Base-by-base conservation (phyloP, 2,113 vertebrate genomes). In the Psilopogon haemacephalus region DNA sequence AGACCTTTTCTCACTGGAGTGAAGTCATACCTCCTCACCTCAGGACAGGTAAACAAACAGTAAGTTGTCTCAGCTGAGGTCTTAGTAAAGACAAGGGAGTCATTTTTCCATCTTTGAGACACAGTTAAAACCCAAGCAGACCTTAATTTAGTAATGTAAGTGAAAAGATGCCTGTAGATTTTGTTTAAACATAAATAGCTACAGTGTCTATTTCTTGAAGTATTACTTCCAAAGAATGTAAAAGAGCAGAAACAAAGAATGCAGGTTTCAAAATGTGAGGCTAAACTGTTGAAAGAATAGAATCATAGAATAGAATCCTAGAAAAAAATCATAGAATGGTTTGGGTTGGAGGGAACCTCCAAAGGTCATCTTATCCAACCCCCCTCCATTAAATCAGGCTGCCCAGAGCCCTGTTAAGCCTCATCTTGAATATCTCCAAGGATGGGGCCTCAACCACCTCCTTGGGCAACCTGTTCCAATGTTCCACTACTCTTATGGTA, bases 11-110 rank as follows among this genome's bases (percentile, higher is more conserved):
- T 72, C 26, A 40, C 28, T 63, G 35, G 16, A 74, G 23, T 82
- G 55, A 90, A 77, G 52, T 88, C 56, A 48, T 74, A 50, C 12
- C 1, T 79, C 79, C 46, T 70, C 20, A 76, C 28, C 46, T 76
- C 26, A 89, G 44, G n/a, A 87, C 46, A 94, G 44, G 55, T 78
- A 89, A 94, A 73, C 23, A 84, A 94, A 73, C 23, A 84, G 10
- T 78, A 46, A 55, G 24, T 27, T 55, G 50, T 71, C 58, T 86
- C 54, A 82, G 84, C 59, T 73, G 63, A 94, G 38, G 48, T 69
- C n/a, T 84, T 72, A 68, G 37, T 65, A 78, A 85, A 93, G 38
- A 71, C 40, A 74, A 63, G 20, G 9, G 16, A 80, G 27, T 48
- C 83, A 62, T 30, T 40, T 50, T 89, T 84, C 60, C 14, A 37